phyloP scores from a whole-genome alignment of 1,140 invertebrate genomes.

The Zeugodacus cucurbitae region DNA sequence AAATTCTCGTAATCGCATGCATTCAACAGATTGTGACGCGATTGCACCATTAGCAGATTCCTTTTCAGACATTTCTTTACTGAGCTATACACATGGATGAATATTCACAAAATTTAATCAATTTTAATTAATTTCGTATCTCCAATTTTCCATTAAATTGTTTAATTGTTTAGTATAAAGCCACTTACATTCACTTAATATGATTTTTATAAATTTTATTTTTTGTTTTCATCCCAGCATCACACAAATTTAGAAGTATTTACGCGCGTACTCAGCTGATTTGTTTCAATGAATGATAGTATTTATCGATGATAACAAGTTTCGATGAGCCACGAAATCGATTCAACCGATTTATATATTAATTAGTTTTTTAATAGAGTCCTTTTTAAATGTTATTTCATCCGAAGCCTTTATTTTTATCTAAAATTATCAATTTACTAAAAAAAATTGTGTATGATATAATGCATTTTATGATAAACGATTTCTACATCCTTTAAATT shows the following conservation, averaged over 20 bases:
- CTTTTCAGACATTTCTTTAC: constrained; percentile 9
- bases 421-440: not conserved
- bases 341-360: not conserved
- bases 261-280: constrained; percentile 7
- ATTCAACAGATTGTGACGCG: constrained; percentile 44
- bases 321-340: not conserved
- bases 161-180: not conserved
- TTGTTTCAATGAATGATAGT: not conserved
- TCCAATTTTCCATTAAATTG: not conserved
- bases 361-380: not conserved
- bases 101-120: not conserved
- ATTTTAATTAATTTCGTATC: not conserved
- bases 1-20: constrained; percentile 51
- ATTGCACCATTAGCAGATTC: not conserved
- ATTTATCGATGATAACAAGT: not conserved
- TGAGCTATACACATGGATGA: not conserved
- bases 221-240: constrained; percentile 2
- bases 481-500: not conserved
- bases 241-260: not conserved
- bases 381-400: not conserved
- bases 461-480: too few species aligned
- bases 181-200: not conserved
- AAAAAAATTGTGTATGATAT: not conserved
- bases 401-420: not conserved
- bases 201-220: not conserved